phyloP scores from a whole-genome alignment of 2,888 invertebrate species.

The Caradrina kadenii region DNA sequence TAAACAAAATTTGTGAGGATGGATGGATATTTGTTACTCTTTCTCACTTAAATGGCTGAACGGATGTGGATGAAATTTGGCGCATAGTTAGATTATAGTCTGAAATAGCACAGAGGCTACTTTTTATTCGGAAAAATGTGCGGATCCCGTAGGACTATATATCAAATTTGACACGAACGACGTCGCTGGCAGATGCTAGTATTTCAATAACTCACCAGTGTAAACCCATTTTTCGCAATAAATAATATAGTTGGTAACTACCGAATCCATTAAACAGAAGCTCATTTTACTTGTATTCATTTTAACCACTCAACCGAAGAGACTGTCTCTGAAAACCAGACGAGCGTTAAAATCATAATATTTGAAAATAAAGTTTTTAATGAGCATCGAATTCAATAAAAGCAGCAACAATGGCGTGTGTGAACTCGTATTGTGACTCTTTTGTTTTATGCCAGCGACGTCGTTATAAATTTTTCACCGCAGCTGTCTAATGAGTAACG shows the following conservation, averaged over 20 bases:
- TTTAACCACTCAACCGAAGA: constrained; percentile 35
- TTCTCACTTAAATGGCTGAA: too few relatives aligned
- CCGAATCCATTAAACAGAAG: constrained; percentile 23
- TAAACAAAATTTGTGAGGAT: too few relatives aligned
- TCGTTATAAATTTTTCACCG: constrained; percentile 84
- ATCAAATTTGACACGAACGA: too few relatives aligned
- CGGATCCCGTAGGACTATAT: too few relatives aligned
- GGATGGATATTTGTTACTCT: too few relatives aligned
- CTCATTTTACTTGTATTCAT: constrained; percentile 48
- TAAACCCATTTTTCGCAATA: constrained; percentile 4
- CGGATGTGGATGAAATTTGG: too few relatives aligned
- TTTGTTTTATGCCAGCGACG: constrained; percentile 78
- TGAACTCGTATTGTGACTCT: constrained; percentile 81
- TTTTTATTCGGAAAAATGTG: too few relatives aligned
- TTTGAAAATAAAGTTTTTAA: constrained; percentile 79
- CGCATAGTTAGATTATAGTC: too few relatives aligned
- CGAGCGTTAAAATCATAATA: constrained; percentile 60
- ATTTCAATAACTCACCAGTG: constrained; percentile 21
- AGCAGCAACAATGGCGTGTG: constrained; percentile 84
- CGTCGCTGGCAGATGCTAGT: neutral
- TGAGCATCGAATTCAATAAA: constrained; percentile 87
- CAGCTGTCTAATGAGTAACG: constrained; percentile 83
- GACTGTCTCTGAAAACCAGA: constrained; percentile 39
- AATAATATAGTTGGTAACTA: constrained; percentile 14
- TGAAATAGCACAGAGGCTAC: too few relatives aligned